Evolutionary conservation across 2,888 invertebrate species (phyloP), one percentile per base, ranked within the genome.

Genomic region (Zaprionus obscuricornis): DNA sequence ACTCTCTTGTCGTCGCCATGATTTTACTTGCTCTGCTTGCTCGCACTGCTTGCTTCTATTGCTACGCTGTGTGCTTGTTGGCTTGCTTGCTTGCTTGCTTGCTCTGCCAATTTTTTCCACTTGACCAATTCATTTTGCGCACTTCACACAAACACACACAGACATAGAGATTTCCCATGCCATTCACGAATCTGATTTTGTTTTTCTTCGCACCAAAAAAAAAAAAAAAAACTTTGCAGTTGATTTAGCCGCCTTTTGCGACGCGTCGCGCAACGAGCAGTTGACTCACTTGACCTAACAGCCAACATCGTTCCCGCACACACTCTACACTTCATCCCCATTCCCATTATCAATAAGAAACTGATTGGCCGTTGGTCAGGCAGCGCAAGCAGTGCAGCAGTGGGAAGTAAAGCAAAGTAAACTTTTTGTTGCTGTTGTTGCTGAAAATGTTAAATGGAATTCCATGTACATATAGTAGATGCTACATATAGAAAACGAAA

Each of bases 51-150:
- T 10, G 18, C 16, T 29, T 18, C 20, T 34, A n/a, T n/a, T n/a
- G n/a, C n/a, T n/a, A n/a, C n/a, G n/a, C n/a, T n/a, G n/a, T n/a
- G n/a, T n/a, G n/a, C 8, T 16, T 14, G 20, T 31, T n/a, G 16
- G 6, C 31, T 22, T 3, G 14, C 24, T 29, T 43, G 13, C 24
- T 31, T 45, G 39, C 13, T 56, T 33, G 45, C 34, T 51, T 40
- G 56, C 55, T 31, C 63, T 83, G 66, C 66, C 77, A 83, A 83
- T 83, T 74, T 83, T 69, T 79, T 79, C 81, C 78, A 79, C 84
- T 83, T 79, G 78, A 79, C 78, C 78, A 83, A 79, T 83, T 83
- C 84, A 83, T 78, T 78, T 78, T 79, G 76, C 68, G 73, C 74
- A 66, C 72, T 72, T 70, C 63, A 55, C 70, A 56, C 51, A 71